Evolutionary conservation across 2,888 invertebrate species (phyloP).

Genomic region (Argyresthia albistria): DNA sequence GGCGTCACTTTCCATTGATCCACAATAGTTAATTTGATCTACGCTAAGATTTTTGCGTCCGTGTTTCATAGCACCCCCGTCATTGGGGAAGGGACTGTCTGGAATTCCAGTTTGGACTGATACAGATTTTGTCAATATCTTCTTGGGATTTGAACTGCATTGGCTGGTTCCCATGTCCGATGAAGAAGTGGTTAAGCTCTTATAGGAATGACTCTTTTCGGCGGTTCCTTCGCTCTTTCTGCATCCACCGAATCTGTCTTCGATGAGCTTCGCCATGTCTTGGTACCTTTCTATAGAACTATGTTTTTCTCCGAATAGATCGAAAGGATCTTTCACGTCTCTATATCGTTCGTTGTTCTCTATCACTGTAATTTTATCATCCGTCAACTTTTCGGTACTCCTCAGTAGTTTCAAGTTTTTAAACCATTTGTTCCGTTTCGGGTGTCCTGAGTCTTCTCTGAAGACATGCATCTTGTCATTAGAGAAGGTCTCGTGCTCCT

Average conservation of each 20-base stretch:
- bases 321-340: slow-evolving; percentile 71
- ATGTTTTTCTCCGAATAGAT: slow-evolving; percentile 75
- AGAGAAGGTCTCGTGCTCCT: slow-evolving; percentile 45
- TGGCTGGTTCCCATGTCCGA: slow-evolving; percentile 68
- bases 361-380: slow-evolving; percentile 54
- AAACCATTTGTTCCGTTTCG: slow-evolving; percentile 78
- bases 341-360: slow-evolving; percentile 48
- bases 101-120: slow-evolving; percentile 68
- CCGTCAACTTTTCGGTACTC: slow-evolving; percentile 54
- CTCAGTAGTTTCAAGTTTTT: slow-evolving; percentile 71
- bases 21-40: slow-evolving; percentile 66
- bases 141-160: slow-evolving; percentile 61
- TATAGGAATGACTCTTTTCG: slow-evolving; percentile 66
- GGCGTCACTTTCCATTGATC: slow-evolving; percentile 64
- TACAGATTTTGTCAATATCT: slow-evolving; percentile 63
- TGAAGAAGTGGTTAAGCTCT: slow-evolving; percentile 65
- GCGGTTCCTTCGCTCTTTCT: slow-evolving; percentile 58
- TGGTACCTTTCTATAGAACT: slow-evolving; percentile 80
- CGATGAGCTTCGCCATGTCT: slow-evolving; percentile 80
- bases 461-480: slow-evolving; percentile 66
- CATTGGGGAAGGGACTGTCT: slow-evolving; percentile 52
- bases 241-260: slow-evolving; percentile 74
- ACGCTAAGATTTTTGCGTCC: slow-evolving; percentile 63
- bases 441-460: slow-evolving; percentile 57
- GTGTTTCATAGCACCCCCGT: slow-evolving; percentile 59